phyloP scores from a whole-genome alignment of 2,888 invertebrate genomes.

The Drosophila atripex region DNA sequence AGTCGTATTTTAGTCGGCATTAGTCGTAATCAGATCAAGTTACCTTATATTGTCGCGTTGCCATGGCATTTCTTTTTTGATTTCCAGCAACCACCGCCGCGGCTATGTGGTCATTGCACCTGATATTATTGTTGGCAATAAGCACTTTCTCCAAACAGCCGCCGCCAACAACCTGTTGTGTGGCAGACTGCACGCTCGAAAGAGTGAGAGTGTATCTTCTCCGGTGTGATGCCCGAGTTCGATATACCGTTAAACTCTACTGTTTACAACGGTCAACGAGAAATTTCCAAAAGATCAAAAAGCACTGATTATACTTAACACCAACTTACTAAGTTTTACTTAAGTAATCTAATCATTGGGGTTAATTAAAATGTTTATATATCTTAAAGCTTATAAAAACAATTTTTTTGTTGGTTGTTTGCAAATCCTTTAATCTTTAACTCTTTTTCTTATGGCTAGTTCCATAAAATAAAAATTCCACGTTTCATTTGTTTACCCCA shows the following conservation, averaged over 20 bases:
- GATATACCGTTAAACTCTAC: constrained; percentile 10
- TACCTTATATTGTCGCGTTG: constrained; percentile 19
- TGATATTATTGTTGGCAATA: constrained; percentile 39
- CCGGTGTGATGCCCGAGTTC: constrained; percentile 17
- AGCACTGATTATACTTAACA: not conserved
- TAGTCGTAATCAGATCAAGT: constrained; percentile 31
- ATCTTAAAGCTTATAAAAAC: too few species aligned
- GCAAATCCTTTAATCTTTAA: not conserved
- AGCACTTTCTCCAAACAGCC: constrained; percentile 43
- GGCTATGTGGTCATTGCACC: constrained; percentile 47
- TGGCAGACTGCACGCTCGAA: constrained; percentile 21
- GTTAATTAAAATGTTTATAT: not conserved
- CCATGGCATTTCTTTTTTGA: constrained; percentile 26
- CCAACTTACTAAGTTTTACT: not conserved
- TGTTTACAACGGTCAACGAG: constrained; percentile 14
- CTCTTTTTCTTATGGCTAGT: not conserved
- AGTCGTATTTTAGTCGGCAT: too few species aligned
- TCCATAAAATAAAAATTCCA: too few species aligned
- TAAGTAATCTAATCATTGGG: not conserved
- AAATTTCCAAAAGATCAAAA: constrained; percentile 6
- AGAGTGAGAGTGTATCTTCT: constrained; percentile 38
- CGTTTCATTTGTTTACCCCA: not conserved
- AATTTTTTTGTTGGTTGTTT: too few species aligned
- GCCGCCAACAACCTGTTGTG: constrained; percentile 41
- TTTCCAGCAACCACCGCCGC: constrained; percentile 26